Evolutionary conservation across 37 sponge, comb jelly and placozoan genomes (phyloP).

Genomic region (Chondrosia reniformis): DNA sequence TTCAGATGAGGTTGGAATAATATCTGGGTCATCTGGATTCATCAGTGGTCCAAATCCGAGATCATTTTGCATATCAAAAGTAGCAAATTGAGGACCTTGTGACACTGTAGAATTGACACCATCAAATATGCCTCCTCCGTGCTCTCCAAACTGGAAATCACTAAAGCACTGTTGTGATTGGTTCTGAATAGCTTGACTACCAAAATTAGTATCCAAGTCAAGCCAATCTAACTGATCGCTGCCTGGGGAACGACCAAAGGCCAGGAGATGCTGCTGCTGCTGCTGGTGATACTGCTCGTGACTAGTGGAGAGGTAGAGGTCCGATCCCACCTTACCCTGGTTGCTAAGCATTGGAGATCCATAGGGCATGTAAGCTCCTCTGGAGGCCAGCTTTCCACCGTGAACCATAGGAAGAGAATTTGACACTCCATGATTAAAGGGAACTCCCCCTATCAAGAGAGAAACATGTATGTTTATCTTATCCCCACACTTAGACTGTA

Average conservation of each 20-base stretch:
- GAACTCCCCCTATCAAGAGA: too few relatives aligned
- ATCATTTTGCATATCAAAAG: conserved; percentile 5
- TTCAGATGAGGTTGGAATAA: conserved; percentile 6
- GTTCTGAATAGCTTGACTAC: not conserved
- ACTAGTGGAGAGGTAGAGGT: conserved; percentile 5
- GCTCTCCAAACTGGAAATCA: conserved; percentile 11
- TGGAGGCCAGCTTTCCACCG: too few relatives aligned
- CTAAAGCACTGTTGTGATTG: not conserved
- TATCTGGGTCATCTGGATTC: conserved; percentile 15
- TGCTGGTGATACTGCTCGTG: conserved; percentile 9
- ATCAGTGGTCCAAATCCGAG: conserved; percentile 2
- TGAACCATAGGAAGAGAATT: too few relatives aligned
- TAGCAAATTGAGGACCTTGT: not conserved
- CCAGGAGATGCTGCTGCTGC: not conserved
- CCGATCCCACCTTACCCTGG: conserved; percentile 10
- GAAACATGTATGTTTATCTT: too few relatives aligned
- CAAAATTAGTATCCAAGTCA: conserved; percentile 32
- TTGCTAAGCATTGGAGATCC: conserved; percentile 5
- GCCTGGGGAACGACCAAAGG: conserved; percentile 10
- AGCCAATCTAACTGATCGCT: conserved; percentile 48
- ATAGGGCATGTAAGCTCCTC: too few relatives aligned
- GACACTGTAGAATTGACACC: not conserved
- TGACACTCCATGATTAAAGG: too few relatives aligned
- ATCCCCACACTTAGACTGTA: too few relatives aligned
- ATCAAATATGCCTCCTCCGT: not conserved